Evolutionary conservation across 2,888 invertebrate genomes (phyloP), one percentile per base, ranked within the genome.

Genomic region (Agrypnus murinus): DNA sequence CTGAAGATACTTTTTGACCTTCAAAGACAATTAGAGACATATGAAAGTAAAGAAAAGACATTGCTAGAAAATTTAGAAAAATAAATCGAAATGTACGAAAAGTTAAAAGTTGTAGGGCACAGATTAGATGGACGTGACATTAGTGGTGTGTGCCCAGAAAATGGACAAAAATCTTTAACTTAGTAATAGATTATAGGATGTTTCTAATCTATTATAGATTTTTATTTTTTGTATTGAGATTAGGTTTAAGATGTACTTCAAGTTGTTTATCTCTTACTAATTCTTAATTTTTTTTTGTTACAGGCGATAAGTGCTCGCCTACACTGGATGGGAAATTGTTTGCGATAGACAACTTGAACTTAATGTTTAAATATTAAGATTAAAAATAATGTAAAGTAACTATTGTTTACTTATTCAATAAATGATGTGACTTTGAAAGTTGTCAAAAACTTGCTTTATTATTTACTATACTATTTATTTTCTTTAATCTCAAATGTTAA

Each of bases 1-100:
- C 84, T 82, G 82, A 86, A 81, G 73, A 87, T 77, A 77, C 81
- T 84, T 53, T 83, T 80, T 77, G 86, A 78, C 75, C 78, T 85
- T 38, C 74, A 82, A 46, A 80, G 78, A 57, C 79, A 84, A 53
- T 74, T 81, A 12, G 81, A 83, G 17, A 62, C 69, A 7, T 80
- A 80, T n/a, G 78, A 78, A 34, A 60, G 67, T 14, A 65, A 31
- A 15, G 63, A 68, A 65, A 50, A 17, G 10, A 0, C 9, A 6
- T 10, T 46, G 17, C 7, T 46, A 9, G 19, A 19, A 10, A 9
- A 46, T 8, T 46, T 46, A 17, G 19, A 10, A 17, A 19, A 46
- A 19, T 25, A 25, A 25, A n/a, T n/a, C n/a, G n/a, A n/a, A n/a
- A n/a, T n/a, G n/a, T n/a, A n/a, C n/a, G n/a, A n/a, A n/a, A n/a